Conservation (phyloP, 2,113 vertebrate species). For the Zosterops lateralis region DNA sequence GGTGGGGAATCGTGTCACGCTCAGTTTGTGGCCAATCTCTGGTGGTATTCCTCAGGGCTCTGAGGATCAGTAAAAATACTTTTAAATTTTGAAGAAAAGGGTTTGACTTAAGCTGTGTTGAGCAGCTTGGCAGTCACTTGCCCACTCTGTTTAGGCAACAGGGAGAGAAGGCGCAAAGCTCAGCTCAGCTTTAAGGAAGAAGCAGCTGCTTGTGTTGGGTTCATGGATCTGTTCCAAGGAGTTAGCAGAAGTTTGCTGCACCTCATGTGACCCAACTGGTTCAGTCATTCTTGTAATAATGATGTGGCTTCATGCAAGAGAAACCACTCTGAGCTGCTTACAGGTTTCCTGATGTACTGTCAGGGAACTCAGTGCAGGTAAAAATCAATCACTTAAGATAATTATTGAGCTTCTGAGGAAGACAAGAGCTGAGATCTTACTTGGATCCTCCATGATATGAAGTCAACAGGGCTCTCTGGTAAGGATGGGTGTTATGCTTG, state of each 20-base stretch:
- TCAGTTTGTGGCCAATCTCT: not conserved
- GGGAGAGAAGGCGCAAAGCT: not conserved
- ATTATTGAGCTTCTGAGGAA: not conserved
- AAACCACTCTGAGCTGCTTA: not conserved
- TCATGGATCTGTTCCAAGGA: not conserved
- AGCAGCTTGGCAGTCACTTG: not conserved
- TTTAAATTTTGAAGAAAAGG: not conserved
- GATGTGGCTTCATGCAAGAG: not conserved
- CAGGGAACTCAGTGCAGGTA: not conserved
- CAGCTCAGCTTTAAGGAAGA: not conserved
- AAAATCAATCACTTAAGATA: not conserved
- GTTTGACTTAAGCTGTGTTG: not conserved
- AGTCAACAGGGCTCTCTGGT: not conserved
- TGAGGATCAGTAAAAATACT: not conserved
- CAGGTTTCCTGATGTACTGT: not conserved
- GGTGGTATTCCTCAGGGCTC: not conserved
- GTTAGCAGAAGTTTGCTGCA: not conserved
- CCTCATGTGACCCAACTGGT: fast-evolving
- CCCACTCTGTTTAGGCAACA: not conserved
- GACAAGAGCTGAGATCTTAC: not conserved
- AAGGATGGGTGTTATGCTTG: not conserved
- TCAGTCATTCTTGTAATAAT: not conserved
- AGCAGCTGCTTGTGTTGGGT: not conserved
- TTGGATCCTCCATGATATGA: not conserved
- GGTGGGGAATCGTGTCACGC: not conserved